Percentiles rank a stretch among this genome's conserved stretches.
Evolutionary conservation across 2,797 vertebrate species (phyloP).

Genomic region (Enteromius fasciolatus): DNA sequence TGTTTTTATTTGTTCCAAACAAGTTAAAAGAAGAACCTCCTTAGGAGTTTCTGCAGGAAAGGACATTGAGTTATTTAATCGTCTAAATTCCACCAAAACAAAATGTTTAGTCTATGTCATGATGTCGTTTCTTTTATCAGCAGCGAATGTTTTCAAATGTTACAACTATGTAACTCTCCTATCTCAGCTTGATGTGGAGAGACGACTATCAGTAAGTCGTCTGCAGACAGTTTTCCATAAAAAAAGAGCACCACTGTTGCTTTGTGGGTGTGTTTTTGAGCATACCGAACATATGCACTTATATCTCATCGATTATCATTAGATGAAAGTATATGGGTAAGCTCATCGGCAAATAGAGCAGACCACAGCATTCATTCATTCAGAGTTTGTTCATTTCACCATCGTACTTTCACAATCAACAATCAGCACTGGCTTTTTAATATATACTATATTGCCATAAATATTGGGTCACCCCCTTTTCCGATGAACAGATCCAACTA

Average conservation of each 20-base stretch:
- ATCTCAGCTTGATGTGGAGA: neutral
- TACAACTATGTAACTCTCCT: neutral
- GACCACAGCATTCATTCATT: neutral
- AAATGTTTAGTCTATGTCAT: neutral
- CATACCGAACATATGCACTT: neutral
- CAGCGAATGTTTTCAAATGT: conserved; percentile 6
- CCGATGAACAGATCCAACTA: too few relatives aligned
- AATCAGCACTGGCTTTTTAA: conserved; percentile 12
- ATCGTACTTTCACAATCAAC: conserved; percentile 2
- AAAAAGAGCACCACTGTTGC: neutral
- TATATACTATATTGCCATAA: neutral
- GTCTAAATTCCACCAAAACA: neutral
- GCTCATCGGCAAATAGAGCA: neutral
- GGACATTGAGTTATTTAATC: neutral
- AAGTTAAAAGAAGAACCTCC: neutral
- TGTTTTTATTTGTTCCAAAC: neutral
- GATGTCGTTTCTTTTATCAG: neutral
- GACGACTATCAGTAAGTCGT: neutral
- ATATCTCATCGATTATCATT: neutral
- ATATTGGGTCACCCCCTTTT: too few relatives aligned
- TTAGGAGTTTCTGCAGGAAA: neutral
- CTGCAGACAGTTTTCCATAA: neutral
- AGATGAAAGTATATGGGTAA: neutral
- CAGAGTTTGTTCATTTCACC: neutral
- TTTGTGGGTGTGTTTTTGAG: neutral